Evolutionary conservation across 92 coral and sea anemone genomes (phyloP).

Genomic region (Epizoanthus fatuus): DNA sequence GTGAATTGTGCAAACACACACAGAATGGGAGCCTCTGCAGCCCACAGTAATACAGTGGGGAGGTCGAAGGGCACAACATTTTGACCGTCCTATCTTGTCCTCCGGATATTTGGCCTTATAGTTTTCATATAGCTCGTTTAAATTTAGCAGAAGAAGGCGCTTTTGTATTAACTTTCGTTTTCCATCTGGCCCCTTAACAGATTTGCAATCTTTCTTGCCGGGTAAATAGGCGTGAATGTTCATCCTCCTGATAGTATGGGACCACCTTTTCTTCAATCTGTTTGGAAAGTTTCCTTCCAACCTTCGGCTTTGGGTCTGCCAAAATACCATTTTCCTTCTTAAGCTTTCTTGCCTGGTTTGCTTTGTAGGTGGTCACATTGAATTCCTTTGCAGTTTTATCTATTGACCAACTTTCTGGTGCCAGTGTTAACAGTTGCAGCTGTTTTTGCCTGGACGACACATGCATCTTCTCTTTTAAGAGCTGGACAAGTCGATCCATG

Average conservation of each 20-base stretch:
- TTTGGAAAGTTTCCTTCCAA: constrained; percentile 5
- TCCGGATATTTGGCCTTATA: constrained; percentile 1
- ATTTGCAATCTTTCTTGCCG: constrained; percentile 25
- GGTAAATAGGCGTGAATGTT: constrained; percentile 12
- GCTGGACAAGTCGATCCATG: constrained; percentile 11
- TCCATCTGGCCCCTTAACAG: constrained; percentile 12
- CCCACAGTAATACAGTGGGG: constrained; percentile 14
- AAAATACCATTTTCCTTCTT: constrained; percentile 32
- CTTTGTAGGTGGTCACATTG: constrained; percentile 12
- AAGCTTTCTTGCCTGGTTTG: constrained; percentile 11
- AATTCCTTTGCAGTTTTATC: constrained; percentile 10
- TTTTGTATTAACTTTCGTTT: background rate
- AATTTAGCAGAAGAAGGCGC: constrained; percentile 13
- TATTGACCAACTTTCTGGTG: constrained; percentile 23
- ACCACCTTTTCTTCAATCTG: background rate
- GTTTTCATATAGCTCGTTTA: background rate
- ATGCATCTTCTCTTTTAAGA: constrained; percentile 10
- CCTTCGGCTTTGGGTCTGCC: constrained; percentile 17
- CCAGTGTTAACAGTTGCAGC: constrained; percentile 20
- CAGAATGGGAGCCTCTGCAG: constrained; percentile 8
- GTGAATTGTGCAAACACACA: constrained; percentile 5
- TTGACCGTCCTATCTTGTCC: constrained; percentile 6
- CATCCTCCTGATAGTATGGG: background rate
- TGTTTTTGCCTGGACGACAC: constrained; percentile 9
- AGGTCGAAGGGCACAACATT: constrained; percentile 25